Base-by-base conservation (phyloP, 2,113 vertebrate species). In the Pelodiscus sinensis region DNA sequence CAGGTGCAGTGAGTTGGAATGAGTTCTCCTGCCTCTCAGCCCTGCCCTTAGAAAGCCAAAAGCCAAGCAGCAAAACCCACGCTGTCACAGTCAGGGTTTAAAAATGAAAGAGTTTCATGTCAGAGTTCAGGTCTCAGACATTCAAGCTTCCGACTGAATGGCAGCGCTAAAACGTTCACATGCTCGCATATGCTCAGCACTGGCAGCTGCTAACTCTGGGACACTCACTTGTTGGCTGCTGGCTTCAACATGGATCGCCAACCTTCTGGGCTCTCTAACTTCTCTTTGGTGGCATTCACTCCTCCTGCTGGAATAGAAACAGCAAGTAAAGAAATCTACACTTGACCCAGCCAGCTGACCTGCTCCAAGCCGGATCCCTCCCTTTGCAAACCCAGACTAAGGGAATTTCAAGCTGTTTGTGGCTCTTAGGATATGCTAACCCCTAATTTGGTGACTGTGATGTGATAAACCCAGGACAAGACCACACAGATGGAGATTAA, bases 171-270 rank as follows among this genome's bases (percentile, higher is more conserved):
- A 8, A 50, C 16, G 3, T 14, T 29, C n/a, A 19, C 18, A 58
- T 62, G 65, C 25, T 15, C 54, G 15, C 25, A 8, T 35, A n/a
- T 50, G 11, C 31, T 71, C 85, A 8, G 11, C 35, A 50, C 0
- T 2, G 14, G 86, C 35, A 87, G 1, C 29, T 11, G n/a, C 4
- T 2, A 1, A 19, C 13, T 68, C 15, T 9, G 82, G 13, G 4
- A 56, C n/a, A 93, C 97, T 96, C 97, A 99, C 99, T 98, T 99
- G 97, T 52, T 97, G 5, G 87, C n/a, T 91, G 98, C 95, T 1
- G 98, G 98, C 91, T 98, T 98, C 91, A 98, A 56, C 24, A 65
- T 97, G 25, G 98, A 93, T 88, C 98, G 98, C 98, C 98, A 98
- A 3, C 97, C 97, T 25, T 96, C 96, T 0, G 99, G 99, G 35